Percentiles rank a stretch among this genome's conserved stretches.
These are phyloP conservation scores for Bolborhynchus lineola DNA, from an alignment of 2,113 vertebrate species.

Conservation along the genomic window DNA sequence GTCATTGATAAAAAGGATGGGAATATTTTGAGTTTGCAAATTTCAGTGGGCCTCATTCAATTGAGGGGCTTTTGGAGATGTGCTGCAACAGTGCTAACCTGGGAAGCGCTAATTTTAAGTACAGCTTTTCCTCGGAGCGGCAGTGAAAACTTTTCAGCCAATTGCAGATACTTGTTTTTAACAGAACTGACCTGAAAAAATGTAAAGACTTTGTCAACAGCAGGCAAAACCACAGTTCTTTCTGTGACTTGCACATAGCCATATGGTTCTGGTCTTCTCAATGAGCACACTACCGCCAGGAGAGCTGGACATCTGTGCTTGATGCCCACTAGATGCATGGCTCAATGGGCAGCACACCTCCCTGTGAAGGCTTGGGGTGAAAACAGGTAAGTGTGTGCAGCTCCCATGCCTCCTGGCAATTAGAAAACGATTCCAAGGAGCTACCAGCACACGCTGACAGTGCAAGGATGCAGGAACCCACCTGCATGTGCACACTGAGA, in stretches of 20 bases:
- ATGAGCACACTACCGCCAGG: neutral
- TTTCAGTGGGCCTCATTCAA: neutral
- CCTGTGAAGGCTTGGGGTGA: neutral
- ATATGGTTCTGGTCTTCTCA: neutral
- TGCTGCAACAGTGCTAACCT: neutral
- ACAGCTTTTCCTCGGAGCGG: neutral
- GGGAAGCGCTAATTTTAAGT: neutral
- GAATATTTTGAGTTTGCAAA: neutral
- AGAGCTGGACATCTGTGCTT: neutral
- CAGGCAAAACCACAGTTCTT: neutral
- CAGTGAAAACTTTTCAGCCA: neutral
- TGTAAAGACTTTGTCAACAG: neutral
- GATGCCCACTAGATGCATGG: neutral
- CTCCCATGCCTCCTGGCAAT: neutral
- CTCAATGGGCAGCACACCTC: accelerated
- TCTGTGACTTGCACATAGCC: neutral
- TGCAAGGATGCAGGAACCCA: neutral
- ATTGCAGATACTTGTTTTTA: neutral
- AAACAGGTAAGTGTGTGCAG: neutral
- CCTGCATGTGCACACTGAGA: neutral
- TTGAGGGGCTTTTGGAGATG: neutral
- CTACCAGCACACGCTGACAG: neutral
- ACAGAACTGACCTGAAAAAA: neutral
- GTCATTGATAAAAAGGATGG: neutral
- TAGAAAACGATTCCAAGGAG: neutral